Evolutionary conservation across 2,888 invertebrate genomes (phyloP).

Genomic region (Dilophus febrilis): DNA sequence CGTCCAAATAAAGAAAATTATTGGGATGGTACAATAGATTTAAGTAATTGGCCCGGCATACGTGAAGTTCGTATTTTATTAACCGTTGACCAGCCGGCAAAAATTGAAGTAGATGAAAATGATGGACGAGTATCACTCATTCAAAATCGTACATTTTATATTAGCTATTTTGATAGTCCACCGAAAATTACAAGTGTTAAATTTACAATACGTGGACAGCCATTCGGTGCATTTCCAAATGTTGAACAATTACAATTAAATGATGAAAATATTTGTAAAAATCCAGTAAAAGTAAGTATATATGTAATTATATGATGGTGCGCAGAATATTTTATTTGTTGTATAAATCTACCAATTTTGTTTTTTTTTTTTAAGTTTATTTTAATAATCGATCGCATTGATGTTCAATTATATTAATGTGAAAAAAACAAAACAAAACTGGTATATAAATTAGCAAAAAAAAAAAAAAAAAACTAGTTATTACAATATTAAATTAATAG

Average conservation of each 20-base stretch:
- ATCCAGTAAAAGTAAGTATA: slow-evolving; percentile 1
- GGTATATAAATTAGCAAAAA: too few species aligned
- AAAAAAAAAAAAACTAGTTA: too few species aligned
- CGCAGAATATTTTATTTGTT: too few species aligned
- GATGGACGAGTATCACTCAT: neutral
- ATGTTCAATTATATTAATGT: too few species aligned
- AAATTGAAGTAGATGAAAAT: neutral
- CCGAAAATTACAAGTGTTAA: neutral
- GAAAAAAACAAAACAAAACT: too few species aligned
- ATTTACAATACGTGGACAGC: neutral
- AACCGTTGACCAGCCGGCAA: slow-evolving; percentile 1
- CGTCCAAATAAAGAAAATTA: slow-evolving; percentile 1
- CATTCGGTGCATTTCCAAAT: neutral
- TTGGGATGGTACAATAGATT: slow-evolving; percentile 1
- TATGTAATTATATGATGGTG: too few species aligned
- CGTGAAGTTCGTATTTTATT: neutral
- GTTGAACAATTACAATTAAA: neutral
- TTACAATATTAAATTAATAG: too few species aligned
- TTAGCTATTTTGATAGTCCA: neutral
- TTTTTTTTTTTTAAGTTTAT: too few species aligned
- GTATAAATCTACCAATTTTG: too few species aligned
- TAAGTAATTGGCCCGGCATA: slow-evolving; percentile 1
- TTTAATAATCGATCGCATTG: too few species aligned
- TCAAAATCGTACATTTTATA: neutral
- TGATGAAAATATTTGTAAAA: neutral